Percentiles rank a stretch among this genome's conserved stretches.
Evolutionary conservation across 1,140 invertebrate genomes (phyloP).

Genomic region (Conopomorpha cramerella): DNA sequence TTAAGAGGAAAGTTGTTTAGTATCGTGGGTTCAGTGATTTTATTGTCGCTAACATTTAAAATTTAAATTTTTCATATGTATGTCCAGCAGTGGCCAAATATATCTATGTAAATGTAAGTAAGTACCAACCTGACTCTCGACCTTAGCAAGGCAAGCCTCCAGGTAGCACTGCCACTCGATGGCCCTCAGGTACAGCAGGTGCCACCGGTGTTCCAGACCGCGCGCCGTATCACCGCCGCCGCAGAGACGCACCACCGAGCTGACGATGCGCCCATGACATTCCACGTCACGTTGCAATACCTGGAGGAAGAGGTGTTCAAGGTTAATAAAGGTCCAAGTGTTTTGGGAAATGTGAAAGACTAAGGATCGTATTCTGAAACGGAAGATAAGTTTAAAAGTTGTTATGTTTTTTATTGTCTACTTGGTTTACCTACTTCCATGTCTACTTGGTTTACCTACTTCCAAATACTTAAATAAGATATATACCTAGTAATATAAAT

Average conservation of each 20-base stretch:
- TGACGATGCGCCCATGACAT: slow-evolving; percentile 81
- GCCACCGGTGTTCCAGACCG: slow-evolving; percentile 83
- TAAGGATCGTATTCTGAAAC: background rate
- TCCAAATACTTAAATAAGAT: too few relatives aligned
- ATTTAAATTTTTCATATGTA: too few relatives aligned
- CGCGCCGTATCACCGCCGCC: slow-evolving; percentile 47
- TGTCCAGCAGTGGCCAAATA: too few relatives aligned
- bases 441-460: too few relatives aligned
- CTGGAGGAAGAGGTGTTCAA: slow-evolving; percentile 53
- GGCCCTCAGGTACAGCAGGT: slow-evolving; percentile 82
- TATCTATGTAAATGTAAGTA: too few relatives aligned
- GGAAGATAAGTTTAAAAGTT: background rate
- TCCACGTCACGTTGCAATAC: slow-evolving; percentile 83
- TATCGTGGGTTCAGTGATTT: too few relatives aligned
- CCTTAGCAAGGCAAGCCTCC: slow-evolving; percentile 47
- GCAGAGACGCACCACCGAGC: slow-evolving; percentile 75
- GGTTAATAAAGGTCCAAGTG: background rate
- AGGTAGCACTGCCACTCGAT: slow-evolving; percentile 84
- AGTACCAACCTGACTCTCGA: slow-evolving; percentile 40
- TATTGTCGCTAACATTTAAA: too few relatives aligned
- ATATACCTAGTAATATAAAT: too few relatives aligned
- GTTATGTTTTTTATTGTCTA: background rate
- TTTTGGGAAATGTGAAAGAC: background rate
- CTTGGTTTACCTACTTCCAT: too few relatives aligned
- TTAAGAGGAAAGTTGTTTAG: too few relatives aligned